phyloP scores from a whole-genome alignment of 2,113 vertebrate genomes.

The Psephotus haematonotus region DNA sequence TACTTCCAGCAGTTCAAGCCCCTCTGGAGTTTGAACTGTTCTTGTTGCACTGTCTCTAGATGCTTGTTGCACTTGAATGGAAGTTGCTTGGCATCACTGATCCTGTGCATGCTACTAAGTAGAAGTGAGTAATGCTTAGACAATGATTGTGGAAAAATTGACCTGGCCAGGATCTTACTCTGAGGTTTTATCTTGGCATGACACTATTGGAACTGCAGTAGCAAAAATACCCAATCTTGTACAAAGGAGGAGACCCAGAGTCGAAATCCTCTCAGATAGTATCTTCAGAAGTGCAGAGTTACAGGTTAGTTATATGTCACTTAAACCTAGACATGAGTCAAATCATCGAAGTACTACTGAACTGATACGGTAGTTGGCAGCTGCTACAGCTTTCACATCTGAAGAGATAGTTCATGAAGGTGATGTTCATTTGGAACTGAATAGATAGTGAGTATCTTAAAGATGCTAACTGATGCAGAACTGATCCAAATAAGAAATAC shows the following conservation, averaged over 20 bases:
- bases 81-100: slow-evolving; percentile 70
- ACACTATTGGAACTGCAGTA: background rate
- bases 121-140: slow-evolving; percentile 67
- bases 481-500: background rate
- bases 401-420: background rate
- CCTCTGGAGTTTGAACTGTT: slow-evolving; percentile 68
- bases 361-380: background rate
- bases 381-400: background rate
- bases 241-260: background rate
- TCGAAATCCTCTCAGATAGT: background rate
- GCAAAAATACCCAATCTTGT: background rate
- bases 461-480: background rate
- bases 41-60: slow-evolving; percentile 70
- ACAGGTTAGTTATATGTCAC: background rate
- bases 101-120: slow-evolving; percentile 69
- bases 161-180: slow-evolving; percentile 23
- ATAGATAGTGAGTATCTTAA: background rate
- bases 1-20: slow-evolving; percentile 68
- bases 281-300: background rate
- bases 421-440: background rate
- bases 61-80: slow-evolving; percentile 69
- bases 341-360: background rate
- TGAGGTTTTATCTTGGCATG: slow-evolving; percentile 3
- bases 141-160: slow-evolving; percentile 23
- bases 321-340: background rate